Percentiles rank a stretch among this genome's conserved stretches.
phyloP scores from a whole-genome alignment of 2,888 invertebrate genomes.

The Biston betularia region DNA sequence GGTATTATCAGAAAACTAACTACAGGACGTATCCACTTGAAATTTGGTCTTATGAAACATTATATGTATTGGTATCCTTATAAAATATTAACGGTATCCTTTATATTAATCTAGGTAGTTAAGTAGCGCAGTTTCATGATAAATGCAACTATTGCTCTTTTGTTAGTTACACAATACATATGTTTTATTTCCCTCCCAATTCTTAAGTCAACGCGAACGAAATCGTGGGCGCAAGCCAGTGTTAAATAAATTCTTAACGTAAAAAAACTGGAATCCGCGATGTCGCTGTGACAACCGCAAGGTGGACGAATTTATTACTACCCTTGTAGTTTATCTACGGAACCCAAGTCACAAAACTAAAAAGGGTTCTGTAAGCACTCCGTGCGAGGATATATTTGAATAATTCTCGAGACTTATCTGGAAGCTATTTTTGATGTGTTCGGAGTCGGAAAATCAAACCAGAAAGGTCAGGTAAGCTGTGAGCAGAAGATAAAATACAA shows the following conservation, averaged over 20 bases:
- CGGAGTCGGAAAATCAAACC: constrained; percentile 29
- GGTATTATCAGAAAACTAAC: no score
- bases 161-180: no score
- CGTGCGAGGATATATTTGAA: constrained; percentile 41
- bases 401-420: constrained; percentile 39
- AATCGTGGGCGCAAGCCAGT: no score
- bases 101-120: no score
- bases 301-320: constrained; percentile 30
- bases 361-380: constrained; percentile 29
- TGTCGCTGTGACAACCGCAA: constrained; percentile 23
- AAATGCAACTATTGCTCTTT: no score
- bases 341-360: constrained; percentile 31
- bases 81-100: no score
- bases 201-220: no score
- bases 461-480: constrained; percentile 26
- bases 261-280: constrained; percentile 12
- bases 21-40: no score
- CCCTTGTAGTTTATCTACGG: constrained; percentile 25
- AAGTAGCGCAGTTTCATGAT: no score
- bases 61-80: no score
- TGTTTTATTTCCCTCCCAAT: no score
- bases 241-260: neutral
- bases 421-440: constrained; percentile 38
- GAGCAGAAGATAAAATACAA: constrained; percentile 1
- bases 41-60: no score